Conservation (phyloP, 1,140 invertebrate genomes). For the Polyergus mexicanus region DNA sequence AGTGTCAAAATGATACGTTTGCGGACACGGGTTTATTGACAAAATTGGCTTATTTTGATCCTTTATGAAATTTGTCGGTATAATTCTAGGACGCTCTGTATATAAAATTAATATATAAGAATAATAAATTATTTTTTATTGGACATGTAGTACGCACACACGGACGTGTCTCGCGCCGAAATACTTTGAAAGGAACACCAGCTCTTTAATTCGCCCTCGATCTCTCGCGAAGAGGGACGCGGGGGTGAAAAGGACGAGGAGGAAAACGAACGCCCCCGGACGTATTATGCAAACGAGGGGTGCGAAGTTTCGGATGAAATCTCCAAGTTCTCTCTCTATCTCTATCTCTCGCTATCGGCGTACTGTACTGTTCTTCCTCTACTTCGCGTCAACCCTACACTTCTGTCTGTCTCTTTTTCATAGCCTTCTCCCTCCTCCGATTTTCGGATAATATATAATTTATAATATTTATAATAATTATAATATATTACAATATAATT, state of each 20-base stretch:
- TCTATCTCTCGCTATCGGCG: not conserved
- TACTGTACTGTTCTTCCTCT: too few relatives aligned
- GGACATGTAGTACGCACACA: not conserved
- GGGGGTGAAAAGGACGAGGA: not conserved
- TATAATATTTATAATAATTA: too few relatives aligned
- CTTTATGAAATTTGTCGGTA: too few relatives aligned
- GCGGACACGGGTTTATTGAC: too few relatives aligned
- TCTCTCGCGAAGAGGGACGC: not conserved
- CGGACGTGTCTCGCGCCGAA: slow-evolving; percentile 4
- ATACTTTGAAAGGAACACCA: not conserved
- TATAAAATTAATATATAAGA: too few relatives aligned
- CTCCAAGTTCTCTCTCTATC: slow-evolving; percentile 15
- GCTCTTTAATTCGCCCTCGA: slow-evolving; percentile 22
- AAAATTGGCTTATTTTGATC: too few relatives aligned
- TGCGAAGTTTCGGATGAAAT: slow-evolving; percentile 43
- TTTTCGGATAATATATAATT: too few relatives aligned
- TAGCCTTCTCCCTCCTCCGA: not conserved
- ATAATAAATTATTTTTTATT: slow-evolving; percentile 5
- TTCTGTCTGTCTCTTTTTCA: not conserved
- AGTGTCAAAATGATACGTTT: too few relatives aligned
- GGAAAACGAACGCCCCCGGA: slow-evolving; percentile 19
- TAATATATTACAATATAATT: too few relatives aligned
- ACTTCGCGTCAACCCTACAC: not conserved
- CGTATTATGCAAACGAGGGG: slow-evolving; percentile 58
- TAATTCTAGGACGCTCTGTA: too few relatives aligned